Evolutionary conservation across 2,113 vertebrate genomes (phyloP).

Genomic region (Nettapus auritus): DNA sequence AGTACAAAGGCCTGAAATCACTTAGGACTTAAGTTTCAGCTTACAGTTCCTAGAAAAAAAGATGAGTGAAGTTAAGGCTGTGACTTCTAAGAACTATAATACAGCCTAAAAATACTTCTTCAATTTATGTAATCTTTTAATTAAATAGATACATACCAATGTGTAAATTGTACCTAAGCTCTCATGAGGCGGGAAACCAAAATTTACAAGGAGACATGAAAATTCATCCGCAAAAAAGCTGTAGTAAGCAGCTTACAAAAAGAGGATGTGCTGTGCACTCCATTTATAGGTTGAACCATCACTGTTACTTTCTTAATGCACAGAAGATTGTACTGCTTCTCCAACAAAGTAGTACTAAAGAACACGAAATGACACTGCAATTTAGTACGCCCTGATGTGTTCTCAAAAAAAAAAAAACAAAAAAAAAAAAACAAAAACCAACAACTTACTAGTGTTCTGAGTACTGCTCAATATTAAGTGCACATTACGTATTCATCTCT

Average conservation of each 20-base stretch:
- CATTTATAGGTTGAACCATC: not conserved
- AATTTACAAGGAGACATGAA: not conserved
- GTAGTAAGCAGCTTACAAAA: not conserved
- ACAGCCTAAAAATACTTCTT: not conserved
- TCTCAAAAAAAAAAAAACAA: not conserved
- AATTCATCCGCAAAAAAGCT: not conserved
- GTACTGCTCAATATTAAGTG: not conserved
- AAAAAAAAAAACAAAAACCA: not conserved
- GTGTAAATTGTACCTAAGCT: not conserved
- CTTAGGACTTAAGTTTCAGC: not conserved
- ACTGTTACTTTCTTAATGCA: not conserved
- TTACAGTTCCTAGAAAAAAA: not conserved
- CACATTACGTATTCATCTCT: not conserved
- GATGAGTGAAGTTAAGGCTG: not conserved
- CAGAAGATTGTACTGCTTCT: not conserved
- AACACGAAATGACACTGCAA: not conserved
- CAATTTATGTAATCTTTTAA: not conserved
- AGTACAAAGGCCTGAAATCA: not conserved
- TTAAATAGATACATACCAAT: not conserved
- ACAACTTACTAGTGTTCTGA: not conserved
- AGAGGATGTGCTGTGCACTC: rapidly evolving
- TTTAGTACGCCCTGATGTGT: not conserved
- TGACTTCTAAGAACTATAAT: not conserved
- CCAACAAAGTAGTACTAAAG: not conserved
- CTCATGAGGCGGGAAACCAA: not conserved